A percentile compares a stretch with the other conserved stretches of the same genome.
Evolutionary conservation across 2,888 invertebrate species (phyloP).

Genomic region (Epinotia demarniana): DNA sequence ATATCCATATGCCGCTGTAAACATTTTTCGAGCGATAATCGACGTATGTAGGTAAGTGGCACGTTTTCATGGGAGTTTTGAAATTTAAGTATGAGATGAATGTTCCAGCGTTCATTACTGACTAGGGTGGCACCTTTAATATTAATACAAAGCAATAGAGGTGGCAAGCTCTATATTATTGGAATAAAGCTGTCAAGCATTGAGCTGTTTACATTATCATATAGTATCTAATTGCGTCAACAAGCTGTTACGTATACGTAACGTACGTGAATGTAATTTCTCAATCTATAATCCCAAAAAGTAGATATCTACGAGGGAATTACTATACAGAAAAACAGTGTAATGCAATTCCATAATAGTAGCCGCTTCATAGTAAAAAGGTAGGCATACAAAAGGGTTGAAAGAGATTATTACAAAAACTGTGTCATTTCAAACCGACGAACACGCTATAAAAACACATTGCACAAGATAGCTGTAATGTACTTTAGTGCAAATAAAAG

Average conservation of each 20-base stretch:
- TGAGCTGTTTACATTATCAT: not conserved
- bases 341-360: not conserved
- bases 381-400: not conserved
- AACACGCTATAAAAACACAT: slow-evolving; percentile 28
- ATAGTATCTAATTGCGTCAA: too few relatives aligned
- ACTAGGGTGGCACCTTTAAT: not conserved
- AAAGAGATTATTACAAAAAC: slow-evolving; percentile 1
- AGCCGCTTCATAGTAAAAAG: not conserved
- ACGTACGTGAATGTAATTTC: too few relatives aligned
- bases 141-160: not conserved
- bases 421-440: slow-evolving; percentile 15
- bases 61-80: too few relatives aligned
- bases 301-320: too few relatives aligned
- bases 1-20: too few relatives aligned
- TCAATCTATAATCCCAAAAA: too few relatives aligned
- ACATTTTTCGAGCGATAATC: too few relatives aligned
- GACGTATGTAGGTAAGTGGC: too few relatives aligned
- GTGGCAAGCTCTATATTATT: not conserved
- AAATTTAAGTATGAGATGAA: not conserved
- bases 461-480: slow-evolving; percentile 39
- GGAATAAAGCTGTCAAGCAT: not conserved
- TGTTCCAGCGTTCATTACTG: not conserved
- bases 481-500: slow-evolving; percentile 47
- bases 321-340: too few relatives aligned
- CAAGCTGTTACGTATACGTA: too few relatives aligned